A percentile compares a stretch with the other conserved stretches of the same genome.
These are phyloP conservation scores for Centropristis striata DNA, from an alignment of 2,113 vertebrate genomes.

Conservation along the genomic window DNA sequence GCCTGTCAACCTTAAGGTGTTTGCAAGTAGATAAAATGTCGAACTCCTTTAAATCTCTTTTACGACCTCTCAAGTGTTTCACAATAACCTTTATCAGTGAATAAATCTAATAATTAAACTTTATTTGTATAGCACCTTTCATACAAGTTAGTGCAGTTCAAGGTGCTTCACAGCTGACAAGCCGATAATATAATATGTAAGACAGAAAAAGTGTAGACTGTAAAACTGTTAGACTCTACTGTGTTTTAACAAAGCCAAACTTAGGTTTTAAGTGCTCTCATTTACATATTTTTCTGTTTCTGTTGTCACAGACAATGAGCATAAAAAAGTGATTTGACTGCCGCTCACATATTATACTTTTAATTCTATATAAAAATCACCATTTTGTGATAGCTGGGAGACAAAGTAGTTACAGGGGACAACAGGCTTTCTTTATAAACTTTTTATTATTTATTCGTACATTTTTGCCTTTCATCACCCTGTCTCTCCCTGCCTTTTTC, in stretches of 20 bases:
- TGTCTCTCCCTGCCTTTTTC: slow-evolving; percentile 24
- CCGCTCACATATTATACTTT: not conserved
- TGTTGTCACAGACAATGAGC: slow-evolving; percentile 21
- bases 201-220: no score
- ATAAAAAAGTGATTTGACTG: slow-evolving; percentile 2
- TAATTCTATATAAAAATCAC: slow-evolving; percentile 1
- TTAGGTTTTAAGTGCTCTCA: not conserved
- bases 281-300: slow-evolving; percentile 1
- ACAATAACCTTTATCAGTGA: no score
- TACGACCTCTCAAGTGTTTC: not conserved
- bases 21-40: no score
- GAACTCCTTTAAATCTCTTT: slow-evolving; percentile 18
- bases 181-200: no score
- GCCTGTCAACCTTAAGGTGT: slow-evolving; percentile 4
- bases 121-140: no score
- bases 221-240: no score
- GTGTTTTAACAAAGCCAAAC: not conserved
- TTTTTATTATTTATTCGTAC: not conserved
- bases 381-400: not conserved
- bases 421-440: not conserved
- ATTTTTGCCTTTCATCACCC: slow-evolving; percentile 25
- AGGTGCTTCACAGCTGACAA: no score
- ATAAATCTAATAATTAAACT: no score
- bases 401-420: not conserved
- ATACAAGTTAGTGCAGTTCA: no score